A percentile compares a stretch with the other conserved stretches of the same genome.
Conservation (phyloP, 2,113 vertebrate species). For the Taurulus bubalis region DNA sequence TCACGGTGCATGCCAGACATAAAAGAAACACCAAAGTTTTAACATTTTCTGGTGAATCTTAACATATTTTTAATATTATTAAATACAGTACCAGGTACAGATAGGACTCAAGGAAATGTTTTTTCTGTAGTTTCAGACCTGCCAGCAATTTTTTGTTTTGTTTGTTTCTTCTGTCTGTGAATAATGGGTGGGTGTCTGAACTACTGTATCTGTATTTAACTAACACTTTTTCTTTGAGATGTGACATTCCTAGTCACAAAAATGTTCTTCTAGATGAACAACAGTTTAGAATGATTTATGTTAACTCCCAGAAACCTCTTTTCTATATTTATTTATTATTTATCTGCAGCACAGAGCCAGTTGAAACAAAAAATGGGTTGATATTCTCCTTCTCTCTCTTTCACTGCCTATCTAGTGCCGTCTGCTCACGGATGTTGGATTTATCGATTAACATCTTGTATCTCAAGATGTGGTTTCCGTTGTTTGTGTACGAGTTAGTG, state of each 20-base stretch:
- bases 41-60: too few species aligned
- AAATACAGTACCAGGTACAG: background rate
- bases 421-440: constrained; percentile 12
- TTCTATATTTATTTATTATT: too few species aligned
- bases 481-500: constrained; percentile 1
- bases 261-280: too few species aligned
- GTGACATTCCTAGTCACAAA: background rate
- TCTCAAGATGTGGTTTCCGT: constrained; percentile 35
- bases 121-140: constrained; percentile 1
- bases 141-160: background rate
- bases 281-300: too few species aligned
- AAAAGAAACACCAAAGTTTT: background rate
- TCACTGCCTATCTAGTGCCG: constrained; percentile 2
- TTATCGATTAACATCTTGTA: constrained; percentile 18
- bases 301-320: too few species aligned
- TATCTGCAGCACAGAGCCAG: background rate
- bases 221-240: background rate
- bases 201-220: background rate
- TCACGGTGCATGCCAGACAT: background rate
- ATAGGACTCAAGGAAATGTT: constrained; percentile 8
- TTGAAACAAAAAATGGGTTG: background rate
- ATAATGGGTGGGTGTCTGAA: background rate
- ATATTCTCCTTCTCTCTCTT: background rate
- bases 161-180: constrained; percentile 17
- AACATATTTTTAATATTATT: background rate